Evolutionary conservation across 2,113 vertebrate species (phyloP), one percentile per base, ranked within the genome.

Genomic region (Grantiella picta): DNA sequence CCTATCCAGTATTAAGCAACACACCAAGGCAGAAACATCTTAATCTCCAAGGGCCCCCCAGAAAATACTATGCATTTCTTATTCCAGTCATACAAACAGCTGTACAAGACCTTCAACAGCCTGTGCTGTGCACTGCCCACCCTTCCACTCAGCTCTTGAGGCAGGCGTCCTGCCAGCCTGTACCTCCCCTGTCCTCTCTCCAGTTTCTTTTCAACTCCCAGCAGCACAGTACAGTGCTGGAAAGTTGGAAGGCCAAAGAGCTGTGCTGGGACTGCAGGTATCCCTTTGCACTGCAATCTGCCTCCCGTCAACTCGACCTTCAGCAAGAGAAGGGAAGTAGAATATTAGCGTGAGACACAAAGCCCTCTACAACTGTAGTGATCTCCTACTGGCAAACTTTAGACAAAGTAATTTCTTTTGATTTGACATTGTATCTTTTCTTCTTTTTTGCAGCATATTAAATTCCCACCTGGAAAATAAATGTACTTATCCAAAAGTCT

Each of bases 101-200:
- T 52, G 49, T 13, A n/a, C 19, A 16, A 1, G 0, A 17, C 15
- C 18, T 56, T 66, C 27, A n/a, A 13, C 33, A 91, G 65, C 23
- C 45, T 33, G 35, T 24, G 31, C 68, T 7, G 2, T 13, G 35
- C 1, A 3, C 53, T 72, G 59, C 64, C 54, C 2, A 2, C 21
- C 14, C 40, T 38, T 71, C 12, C 57, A 12, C 57, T 69, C 28
- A 23, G 54, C 18, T 73, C n/a, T 2, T 6, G 33, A 28, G 29
- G 20, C 13, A 73, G 28, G 7, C 25, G 10, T 21, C 2, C 0
- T 2, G 18, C 15, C 79, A 68, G 38, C 5, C 61, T 45, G 5
- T 12, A 27, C n/a, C 18, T 35, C 11, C 23, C 19, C 33, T 3
- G 1, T 7, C 50, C 24, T 57, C 54, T 20, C 45, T 33, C 7